Conservation (phyloP, 2,888 invertebrate species). For the Lacanobia wlatinum region DNA sequence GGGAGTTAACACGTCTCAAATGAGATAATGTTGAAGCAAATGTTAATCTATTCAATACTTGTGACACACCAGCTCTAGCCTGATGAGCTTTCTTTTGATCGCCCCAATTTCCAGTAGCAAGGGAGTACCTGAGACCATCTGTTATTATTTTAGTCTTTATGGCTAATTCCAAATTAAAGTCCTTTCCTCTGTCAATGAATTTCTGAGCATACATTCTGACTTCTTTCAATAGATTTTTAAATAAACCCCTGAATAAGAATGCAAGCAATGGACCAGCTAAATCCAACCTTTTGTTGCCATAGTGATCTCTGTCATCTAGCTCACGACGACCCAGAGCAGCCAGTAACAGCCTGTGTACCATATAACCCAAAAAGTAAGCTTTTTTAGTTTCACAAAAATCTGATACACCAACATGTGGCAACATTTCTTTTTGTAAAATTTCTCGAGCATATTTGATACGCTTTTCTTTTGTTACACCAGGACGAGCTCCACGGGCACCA, state of each 20-base stretch:
- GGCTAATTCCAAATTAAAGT: constrained; percentile 98
- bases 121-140: constrained; percentile 98
- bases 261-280: constrained; percentile 99
- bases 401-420: constrained; percentile 99
- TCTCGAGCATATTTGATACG: constrained; percentile 99
- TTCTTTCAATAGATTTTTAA: constrained; percentile 99
- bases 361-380: constrained; percentile 99
- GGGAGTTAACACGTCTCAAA: constrained; percentile 99
- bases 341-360: constrained; percentile 98
- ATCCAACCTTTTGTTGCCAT: constrained; percentile 99
- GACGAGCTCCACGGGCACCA: constrained; percentile 98
- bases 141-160: constrained; percentile 99
- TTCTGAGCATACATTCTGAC: constrained; percentile 99
- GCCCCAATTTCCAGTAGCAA: constrained; percentile 99
- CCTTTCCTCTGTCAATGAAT: constrained; percentile 99
- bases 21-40: constrained; percentile 99
- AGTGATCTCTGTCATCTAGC: constrained; percentile 99
- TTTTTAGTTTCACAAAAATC: constrained; percentile 99
- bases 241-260: constrained; percentile 98
- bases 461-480: constrained; percentile 99
- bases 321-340: constrained; percentile 99
- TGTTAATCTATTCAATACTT: constrained; percentile 99
- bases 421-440: constrained; percentile 99
- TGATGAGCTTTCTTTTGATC: constrained; percentile 99
- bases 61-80: constrained; percentile 98